Percentiles rank a stretch among this genome's conserved stretches.
phyloP scores from a whole-genome alignment of 1,140 invertebrate species.

The Drosophila tropicalis region DNA sequence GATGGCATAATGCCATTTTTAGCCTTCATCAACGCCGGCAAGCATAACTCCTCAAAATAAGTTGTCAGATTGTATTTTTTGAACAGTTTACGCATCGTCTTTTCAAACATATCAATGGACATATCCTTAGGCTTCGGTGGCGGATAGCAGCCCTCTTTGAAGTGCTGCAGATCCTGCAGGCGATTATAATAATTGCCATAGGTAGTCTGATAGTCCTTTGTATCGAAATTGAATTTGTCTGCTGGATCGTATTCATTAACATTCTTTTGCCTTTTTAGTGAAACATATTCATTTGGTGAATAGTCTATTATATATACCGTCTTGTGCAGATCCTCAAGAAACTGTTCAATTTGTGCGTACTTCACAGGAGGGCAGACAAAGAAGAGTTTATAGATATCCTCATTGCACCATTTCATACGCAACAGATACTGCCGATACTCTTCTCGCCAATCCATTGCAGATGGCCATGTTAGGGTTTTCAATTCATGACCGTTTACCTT shows the following conservation, averaged over 20 bases:
- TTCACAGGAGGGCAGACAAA: slow-evolving; percentile 53
- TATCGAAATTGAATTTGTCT: background rate
- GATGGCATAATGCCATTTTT: slow-evolving; percentile 60
- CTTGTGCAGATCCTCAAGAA: slow-evolving; percentile 38
- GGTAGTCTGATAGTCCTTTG: slow-evolving; percentile 46
- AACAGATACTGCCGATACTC: slow-evolving; percentile 58
- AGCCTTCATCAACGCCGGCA: slow-evolving; percentile 52
- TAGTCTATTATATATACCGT: slow-evolving; percentile 53
- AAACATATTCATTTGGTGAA: slow-evolving; percentile 43
- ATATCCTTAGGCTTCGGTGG: slow-evolving; percentile 23
- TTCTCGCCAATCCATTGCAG: slow-evolving; percentile 64
- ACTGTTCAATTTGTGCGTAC: slow-evolving; percentile 30
- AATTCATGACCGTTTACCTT: slow-evolving; percentile 34
- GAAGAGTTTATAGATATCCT: slow-evolving; percentile 58
- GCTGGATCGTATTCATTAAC: background rate
- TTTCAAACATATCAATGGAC: slow-evolving; percentile 30
- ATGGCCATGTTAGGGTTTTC: slow-evolving; percentile 55
- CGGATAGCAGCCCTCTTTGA: slow-evolving; percentile 15
- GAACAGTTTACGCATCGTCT: slow-evolving; percentile 55
- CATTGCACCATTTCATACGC: slow-evolving; percentile 64
- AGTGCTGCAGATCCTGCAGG: slow-evolving; percentile 32
- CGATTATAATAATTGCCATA: slow-evolving; percentile 67
- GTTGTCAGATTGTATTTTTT: slow-evolving; percentile 54
- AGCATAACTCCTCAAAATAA: slow-evolving; percentile 57
- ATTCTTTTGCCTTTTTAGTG: slow-evolving; percentile 28